These are phyloP conservation scores for Catostomus latipinnis DNA, from an alignment of 2,797 vertebrate genomes.

Conservation along the genomic window DNA sequence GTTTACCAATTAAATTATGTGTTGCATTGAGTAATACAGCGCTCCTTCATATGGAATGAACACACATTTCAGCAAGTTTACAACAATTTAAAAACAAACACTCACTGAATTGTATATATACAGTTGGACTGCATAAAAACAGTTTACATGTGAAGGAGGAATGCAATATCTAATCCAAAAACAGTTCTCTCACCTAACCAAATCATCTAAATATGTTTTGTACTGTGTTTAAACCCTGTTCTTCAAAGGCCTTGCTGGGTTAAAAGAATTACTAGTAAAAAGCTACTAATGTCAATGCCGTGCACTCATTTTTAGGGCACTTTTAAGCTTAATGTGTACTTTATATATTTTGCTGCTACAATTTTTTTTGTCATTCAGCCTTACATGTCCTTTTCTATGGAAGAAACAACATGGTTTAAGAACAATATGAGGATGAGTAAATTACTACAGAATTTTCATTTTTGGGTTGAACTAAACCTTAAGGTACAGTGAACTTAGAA, in stretches of 20 bases:
- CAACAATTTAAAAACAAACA: slow-evolving; percentile 14
- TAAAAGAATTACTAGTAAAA: not conserved
- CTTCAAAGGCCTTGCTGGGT: not conserved
- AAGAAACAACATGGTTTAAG: no score
- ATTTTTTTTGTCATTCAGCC: no score
- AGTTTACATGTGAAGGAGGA: slow-evolving; percentile 6
- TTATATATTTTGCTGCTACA: not conserved
- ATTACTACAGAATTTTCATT: no score
- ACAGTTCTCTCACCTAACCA: not conserved
- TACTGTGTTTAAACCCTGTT: not conserved
- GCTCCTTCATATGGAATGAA: slow-evolving; percentile 1
- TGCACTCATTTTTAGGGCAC: no score
- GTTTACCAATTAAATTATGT: slow-evolving; percentile 34
- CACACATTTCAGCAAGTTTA: slow-evolving; percentile 8
- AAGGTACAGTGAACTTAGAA: not conserved
- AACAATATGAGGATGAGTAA: no score
- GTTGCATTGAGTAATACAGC: not conserved
- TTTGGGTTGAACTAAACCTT: not conserved
- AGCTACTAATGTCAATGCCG: no score
- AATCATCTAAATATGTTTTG: slow-evolving; percentile 23
- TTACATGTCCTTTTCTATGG: no score
- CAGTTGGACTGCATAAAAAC: not conserved
- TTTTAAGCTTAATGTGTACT: no score
- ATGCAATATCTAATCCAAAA: slow-evolving; percentile 25
- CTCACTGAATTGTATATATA: slow-evolving; percentile 7